Conservation (phyloP, 2,888 invertebrate species). For the Caenorhabditis zanzibari region DNA sequence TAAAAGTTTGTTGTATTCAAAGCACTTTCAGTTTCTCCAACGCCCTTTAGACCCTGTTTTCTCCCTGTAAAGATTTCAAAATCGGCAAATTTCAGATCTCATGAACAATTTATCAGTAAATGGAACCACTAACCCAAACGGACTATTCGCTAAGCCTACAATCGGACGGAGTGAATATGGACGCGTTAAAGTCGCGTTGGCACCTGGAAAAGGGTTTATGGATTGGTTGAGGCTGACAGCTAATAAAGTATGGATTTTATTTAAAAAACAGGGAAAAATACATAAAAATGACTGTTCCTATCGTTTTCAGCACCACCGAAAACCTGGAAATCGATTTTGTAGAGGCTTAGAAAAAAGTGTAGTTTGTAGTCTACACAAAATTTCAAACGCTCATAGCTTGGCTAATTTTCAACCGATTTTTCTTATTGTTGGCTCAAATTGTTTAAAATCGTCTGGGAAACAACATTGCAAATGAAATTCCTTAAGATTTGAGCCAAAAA, state of each 20-base stretch:
- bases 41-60: no score
- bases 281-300: not conserved
- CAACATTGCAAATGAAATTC: no score
- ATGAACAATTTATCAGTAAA: conserved; percentile 63
- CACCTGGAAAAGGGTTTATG: conserved; percentile 79
- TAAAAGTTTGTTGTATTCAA: not conserved
- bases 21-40: no score
- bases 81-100: conserved; percentile 14
- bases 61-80: not conserved
- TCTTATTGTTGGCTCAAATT: not conserved
- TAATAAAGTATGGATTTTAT: conserved; percentile 52
- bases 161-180: conserved; percentile 78
- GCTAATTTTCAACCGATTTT: no score
- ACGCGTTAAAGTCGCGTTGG: conserved; percentile 79
- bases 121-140: conserved; percentile 13
- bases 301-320: not conserved
- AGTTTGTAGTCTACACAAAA: no score
- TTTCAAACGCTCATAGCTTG: not conserved
- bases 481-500: no score
- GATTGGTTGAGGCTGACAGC: conserved; percentile 80
- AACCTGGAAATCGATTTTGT: not conserved
- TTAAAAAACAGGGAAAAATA: not conserved
- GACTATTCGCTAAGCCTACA: conserved; percentile 64
- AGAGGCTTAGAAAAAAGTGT: no score
- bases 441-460: no score